phyloP scores from a whole-genome alignment of 2,888 invertebrate species.

The Mechanitis mazaeus region DNA sequence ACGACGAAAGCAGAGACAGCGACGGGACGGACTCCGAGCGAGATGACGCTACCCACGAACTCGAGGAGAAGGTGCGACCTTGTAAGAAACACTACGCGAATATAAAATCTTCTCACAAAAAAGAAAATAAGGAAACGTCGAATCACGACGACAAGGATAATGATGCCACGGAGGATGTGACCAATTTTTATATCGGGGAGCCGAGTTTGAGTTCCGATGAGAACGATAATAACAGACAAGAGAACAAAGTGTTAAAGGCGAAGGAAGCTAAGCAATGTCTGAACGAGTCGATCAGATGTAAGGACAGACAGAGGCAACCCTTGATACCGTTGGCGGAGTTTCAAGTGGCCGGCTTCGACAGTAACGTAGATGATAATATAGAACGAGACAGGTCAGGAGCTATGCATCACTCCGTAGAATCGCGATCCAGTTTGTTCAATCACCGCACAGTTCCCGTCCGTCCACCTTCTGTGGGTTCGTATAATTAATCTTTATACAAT shows the following conservation, averaged over 20 bases:
- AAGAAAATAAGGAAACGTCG: conserved; percentile 39
- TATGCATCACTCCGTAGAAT: conserved; percentile 52
- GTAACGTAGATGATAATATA: conserved; percentile 23
- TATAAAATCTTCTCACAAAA: conserved; percentile 56
- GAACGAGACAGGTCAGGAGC: conserved; percentile 61
- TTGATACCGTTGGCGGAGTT: conserved; percentile 46
- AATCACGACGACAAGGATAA: conserved; percentile 54
- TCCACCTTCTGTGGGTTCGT: conserved; percentile 58
- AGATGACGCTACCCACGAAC: conserved; percentile 11
- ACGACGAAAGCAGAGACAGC: conserved; percentile 32
- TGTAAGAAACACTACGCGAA: conserved; percentile 67
- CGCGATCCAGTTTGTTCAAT: conserved; percentile 43
- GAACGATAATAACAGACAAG: conserved; percentile 20
- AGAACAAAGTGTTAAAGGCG: conserved; percentile 37
- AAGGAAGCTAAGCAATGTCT: conserved; percentile 61
- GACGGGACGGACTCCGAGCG: conserved; percentile 32
- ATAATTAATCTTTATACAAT: conserved; percentile 3
- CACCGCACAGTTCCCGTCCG: conserved; percentile 41
- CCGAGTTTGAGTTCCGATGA: conserved; percentile 10
- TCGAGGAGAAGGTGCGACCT: conserved; percentile 29
- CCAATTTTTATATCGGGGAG: conserved; percentile 60
- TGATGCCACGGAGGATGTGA: conserved; percentile 49
- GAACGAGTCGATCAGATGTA: conserved; percentile 55
- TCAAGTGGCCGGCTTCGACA: conserved; percentile 45
- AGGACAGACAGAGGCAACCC: conserved; percentile 45